Percentiles rank a stretch among this genome's conserved stretches.
Evolutionary conservation across 2,113 vertebrate genomes (phyloP).

Genomic region (Mormyrus lacerda): DNA sequence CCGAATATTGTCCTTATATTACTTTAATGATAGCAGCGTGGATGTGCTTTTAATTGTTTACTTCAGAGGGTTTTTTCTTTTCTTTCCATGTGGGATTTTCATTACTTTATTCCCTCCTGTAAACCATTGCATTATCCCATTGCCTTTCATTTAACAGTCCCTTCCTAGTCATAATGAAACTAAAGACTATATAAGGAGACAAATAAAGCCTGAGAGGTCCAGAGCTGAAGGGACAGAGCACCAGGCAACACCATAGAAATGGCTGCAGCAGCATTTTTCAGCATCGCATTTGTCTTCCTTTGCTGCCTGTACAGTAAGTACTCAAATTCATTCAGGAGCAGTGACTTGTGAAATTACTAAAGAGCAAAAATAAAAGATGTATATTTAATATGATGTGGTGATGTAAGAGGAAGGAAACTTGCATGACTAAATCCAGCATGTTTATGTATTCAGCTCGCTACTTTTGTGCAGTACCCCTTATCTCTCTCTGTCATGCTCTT

Average conservation of each 20-base stretch:
- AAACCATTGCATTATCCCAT: not conserved
- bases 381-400: not conserved
- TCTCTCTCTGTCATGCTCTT: not conserved
- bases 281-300: not conserved
- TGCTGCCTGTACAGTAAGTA: not conserved
- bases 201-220: not conserved
- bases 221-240: not conserved
- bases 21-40: not conserved
- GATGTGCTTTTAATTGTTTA: not conserved
- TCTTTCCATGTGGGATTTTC: not conserved
- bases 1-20: not conserved
- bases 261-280: not conserved
- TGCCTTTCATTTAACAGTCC: not conserved
- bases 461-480: not conserved
- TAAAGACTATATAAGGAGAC: not conserved
- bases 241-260: not conserved
- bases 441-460: not conserved
- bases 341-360: not conserved
- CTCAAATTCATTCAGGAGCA: not conserved
- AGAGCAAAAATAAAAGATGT: not conserved
- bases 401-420: not conserved
- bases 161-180: not conserved
- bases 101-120: not conserved
- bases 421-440: not conserved
- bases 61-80: not conserved